phyloP scores from a whole-genome alignment of 2,113 vertebrate species.

The Trochalopteron elliotii region DNA sequence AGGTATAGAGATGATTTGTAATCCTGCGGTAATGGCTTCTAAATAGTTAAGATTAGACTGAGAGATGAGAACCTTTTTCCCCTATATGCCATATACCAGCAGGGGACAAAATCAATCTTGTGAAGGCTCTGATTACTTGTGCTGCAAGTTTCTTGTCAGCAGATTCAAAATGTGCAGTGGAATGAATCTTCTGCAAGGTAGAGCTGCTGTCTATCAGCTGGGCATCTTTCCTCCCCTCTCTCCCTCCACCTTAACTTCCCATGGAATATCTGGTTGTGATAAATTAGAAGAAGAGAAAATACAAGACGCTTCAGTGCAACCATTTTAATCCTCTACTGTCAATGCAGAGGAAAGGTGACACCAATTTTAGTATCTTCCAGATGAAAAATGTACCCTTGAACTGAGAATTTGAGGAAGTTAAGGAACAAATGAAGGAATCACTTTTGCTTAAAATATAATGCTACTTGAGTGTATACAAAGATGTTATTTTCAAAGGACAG shows the following conservation, averaged over 20 bases:
- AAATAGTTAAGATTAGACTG: conserved; percentile 80
- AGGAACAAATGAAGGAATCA: conserved; percentile 26
- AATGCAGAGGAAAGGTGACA: conserved; percentile 63
- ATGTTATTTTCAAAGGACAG: neutral
- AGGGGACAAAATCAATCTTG: conserved; percentile 81
- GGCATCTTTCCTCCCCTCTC: conserved; percentile 63
- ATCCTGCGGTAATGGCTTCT: conserved; percentile 74
- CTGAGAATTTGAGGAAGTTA: conserved; percentile 34
- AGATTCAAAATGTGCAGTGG: conserved; percentile 78
- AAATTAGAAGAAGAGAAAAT: conserved; percentile 69
- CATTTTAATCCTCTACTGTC: conserved; percentile 74
- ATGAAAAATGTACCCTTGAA: conserved; percentile 64
- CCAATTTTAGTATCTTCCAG: conserved; percentile 31
- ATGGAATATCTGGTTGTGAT: conserved; percentile 71
- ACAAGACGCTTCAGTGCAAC: conserved; percentile 65
- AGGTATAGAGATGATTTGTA: conserved; percentile 75
- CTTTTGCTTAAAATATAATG: conserved; percentile 26
- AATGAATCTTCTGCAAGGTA: conserved; percentile 79
- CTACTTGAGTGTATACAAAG: neutral
- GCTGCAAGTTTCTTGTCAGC: conserved; percentile 80
- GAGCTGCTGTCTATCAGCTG: conserved; percentile 72
- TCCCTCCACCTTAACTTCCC: conserved; percentile 62
- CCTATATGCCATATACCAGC: conserved; percentile 72
- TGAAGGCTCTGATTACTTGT: conserved; percentile 77
- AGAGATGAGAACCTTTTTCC: conserved; percentile 73